Evolutionary conservation across 2,797 vertebrate genomes (phyloP), one percentile per base, ranked within the genome.

Genomic region (Microchirus variegatus): DNA sequence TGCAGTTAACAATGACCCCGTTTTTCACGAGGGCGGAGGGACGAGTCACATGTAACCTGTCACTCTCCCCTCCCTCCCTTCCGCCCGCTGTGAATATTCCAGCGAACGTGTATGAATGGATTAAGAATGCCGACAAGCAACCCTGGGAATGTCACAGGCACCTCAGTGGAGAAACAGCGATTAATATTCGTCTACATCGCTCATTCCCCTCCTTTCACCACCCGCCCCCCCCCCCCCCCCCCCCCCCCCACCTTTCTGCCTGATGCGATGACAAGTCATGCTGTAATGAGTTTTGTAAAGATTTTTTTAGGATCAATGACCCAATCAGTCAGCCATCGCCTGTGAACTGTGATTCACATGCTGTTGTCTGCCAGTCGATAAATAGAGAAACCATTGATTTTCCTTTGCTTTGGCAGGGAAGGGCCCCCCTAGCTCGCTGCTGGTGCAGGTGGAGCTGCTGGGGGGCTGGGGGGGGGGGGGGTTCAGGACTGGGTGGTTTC

Each of bases 211-310:
- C 10, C 53, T 3, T 14, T 0, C 57, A 0, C 44, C 12, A n/a
- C n/a, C n/a, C n/a, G n/a, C n/a, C n/a, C n/a, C n/a, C n/a, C n/a
- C n/a, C n/a, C n/a, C n/a, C n/a, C n/a, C n/a, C n/a, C n/a, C n/a
- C n/a, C n/a, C n/a, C 52, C 22, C 43, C 22, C 0, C 36, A 18
- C 50, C 50, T 10, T 13, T 22, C 16, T 46, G 49, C 42, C 58
- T 40, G 62, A 62, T 69, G 70, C 44, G 58, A 88, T 90, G 91
- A 92, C 88, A 87, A 88, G 87, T 89, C 75, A 79, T 49, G 63
- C 82, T 75, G 84, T 93, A 92, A 94, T 93, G 91, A 92, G 82
- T 91, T 92, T 76, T 79, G 74, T 87, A 93, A 92, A 91, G 93
- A 94, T 93, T 92, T 93, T 87, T 87, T 82, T 63, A 41, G 70